Evolutionary conservation across 2,888 invertebrate species (phyloP).

Genomic region (Sinopyrophorus schimmeli): DNA sequence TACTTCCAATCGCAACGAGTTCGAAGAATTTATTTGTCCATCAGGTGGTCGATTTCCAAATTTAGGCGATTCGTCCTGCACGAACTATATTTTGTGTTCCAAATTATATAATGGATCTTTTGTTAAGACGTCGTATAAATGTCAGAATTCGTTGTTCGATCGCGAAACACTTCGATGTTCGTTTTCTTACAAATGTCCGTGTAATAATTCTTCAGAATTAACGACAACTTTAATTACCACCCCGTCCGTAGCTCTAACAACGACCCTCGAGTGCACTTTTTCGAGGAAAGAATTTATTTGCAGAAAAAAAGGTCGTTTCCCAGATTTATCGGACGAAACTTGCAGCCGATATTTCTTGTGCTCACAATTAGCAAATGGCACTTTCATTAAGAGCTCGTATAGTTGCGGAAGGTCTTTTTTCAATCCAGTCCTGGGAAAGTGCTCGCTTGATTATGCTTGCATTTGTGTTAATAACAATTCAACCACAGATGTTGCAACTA

Average conservation of each 20-base stretch:
- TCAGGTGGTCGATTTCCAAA: conserved; percentile 55
- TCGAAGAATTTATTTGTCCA: conserved; percentile 42
- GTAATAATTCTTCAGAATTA: not conserved
- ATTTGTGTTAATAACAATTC: conserved; percentile 12
- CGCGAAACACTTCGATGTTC: conserved; percentile 34
- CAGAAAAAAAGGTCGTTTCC: conserved; percentile 53
- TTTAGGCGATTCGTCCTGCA: conserved; percentile 43
- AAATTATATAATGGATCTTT: conserved; percentile 37
- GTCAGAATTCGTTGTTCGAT: conserved; percentile 37
- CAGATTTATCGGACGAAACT: conserved; percentile 48
- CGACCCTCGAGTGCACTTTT: not conserved
- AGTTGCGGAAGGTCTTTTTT: conserved; percentile 32
- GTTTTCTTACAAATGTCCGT: not conserved
- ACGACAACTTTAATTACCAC: not conserved
- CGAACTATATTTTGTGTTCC: conserved; percentile 21
- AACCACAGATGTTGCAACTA: not conserved
- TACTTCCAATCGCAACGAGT: not conserved
- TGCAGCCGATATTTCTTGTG: conserved; percentile 30
- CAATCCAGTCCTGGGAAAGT: conserved; percentile 28
- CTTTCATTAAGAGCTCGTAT: conserved; percentile 45
- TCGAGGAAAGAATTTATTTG: conserved; percentile 26
- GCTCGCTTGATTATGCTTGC: conserved; percentile 29
- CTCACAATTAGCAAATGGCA: conserved; percentile 23
- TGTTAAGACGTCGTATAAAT: conserved; percentile 43
- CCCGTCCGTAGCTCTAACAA: not conserved